Conservation (phyloP, 2,797 vertebrate species). For the Dicrostonyx torquatus region DNA sequence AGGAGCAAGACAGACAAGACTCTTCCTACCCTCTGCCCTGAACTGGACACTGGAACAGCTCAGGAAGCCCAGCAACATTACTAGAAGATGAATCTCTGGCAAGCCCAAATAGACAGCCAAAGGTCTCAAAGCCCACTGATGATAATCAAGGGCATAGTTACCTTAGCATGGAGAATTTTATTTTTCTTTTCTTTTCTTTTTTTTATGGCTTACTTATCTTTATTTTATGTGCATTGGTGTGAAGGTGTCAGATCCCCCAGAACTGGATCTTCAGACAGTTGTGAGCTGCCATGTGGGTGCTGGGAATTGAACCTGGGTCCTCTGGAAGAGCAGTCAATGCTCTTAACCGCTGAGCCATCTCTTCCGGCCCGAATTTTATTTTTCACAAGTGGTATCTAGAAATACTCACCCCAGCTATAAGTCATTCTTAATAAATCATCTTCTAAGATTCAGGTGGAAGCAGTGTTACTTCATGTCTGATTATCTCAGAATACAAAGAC, state of each 20-base stretch:
- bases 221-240: no score
- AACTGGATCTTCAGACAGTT: no score
- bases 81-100: neutral
- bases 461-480: neutral
- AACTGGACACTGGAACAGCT: neutral
- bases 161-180: neutral
- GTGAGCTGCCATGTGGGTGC: no score
- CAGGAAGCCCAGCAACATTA: neutral
- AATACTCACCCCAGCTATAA: neutral
- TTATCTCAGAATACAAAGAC: slow-evolving; percentile 10
- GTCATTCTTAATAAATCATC: slow-evolving; percentile 29
- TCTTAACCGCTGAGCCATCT: no score
- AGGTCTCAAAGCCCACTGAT: neutral
- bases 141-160: neutral
- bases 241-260: no score
- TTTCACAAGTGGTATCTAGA: neutral
- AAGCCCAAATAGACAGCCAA: neutral
- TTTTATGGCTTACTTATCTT: no score
- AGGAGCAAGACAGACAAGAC: neutral
- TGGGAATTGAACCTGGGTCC: no score
- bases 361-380: no score
- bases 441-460: neutral
- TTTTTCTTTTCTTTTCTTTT: no score
- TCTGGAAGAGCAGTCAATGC: no score
- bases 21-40: neutral